Base-by-base conservation (phyloP, 2,888 invertebrate species). In the Eustalomyia histrio region DNA sequence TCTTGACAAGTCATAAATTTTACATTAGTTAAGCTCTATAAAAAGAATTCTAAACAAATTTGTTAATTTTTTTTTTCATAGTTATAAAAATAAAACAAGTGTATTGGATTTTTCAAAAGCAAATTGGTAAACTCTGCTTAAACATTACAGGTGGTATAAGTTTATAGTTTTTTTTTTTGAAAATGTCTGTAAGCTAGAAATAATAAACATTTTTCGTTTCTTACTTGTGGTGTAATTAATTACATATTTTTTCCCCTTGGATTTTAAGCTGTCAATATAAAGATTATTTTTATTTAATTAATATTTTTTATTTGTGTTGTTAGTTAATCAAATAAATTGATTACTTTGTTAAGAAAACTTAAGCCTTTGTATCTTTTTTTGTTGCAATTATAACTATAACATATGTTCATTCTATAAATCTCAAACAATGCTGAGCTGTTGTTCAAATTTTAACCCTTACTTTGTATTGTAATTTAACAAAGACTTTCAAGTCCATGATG, bases 211-310 rank as follows among this genome's bases (percentile, higher is more conserved):
- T n/a, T 47, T 1, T 14, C 9, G 43, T 47, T 47, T 6, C 29
- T 47, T 52, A 69, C 17, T 43, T 52, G 58, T 69, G 33, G 35
- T 39, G 72, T 61, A 71, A 78, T 78, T 75, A 78, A 71, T 78
- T 71, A 81, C n/a, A 71, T 63, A 68, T 47, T 47, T 47, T 14
- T 47, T 47, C 14, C n/a, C 43, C 33, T 21, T 65, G 52, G 14
- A 67, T 39, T 58, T 9, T 14, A 52, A 74, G 73, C 83, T 84
- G 84, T 83, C 84, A 83, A 79, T 82, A 73, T 78, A 74, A 82
- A 74, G 71, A 84, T 84, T 84, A 84, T 73, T 82, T 80, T 82
- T 80, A 79, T 83, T 80, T 82, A 83, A 84, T 84, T 84, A 75
- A 80, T 67, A 43, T 14, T 69, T 17, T 69, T 53, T 53, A 58